These are phyloP conservation scores for Muntiacus muntjak DNA, from an alignment of 2,113 vertebrate genomes.

Conservation along the genomic window DNA sequence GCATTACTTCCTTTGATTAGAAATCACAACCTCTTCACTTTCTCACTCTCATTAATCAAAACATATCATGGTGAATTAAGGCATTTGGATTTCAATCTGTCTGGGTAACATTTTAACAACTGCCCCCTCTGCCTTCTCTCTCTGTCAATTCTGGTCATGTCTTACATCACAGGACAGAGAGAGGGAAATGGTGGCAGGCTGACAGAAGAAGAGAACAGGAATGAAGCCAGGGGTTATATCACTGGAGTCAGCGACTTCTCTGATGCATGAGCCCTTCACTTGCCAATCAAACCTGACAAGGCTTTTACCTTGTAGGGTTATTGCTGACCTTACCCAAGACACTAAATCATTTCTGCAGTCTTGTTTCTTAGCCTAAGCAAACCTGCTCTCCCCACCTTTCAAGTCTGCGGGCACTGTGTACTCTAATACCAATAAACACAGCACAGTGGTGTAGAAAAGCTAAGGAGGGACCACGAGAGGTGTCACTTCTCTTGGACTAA, in stretches of 20 bases:
- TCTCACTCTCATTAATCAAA: constrained; percentile 59
- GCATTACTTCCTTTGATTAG: constrained; percentile 53
- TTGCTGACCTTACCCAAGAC: neutral
- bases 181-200: neutral
- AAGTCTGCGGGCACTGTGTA: neutral
- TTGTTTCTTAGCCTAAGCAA: constrained; percentile 21
- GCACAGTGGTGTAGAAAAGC: neutral
- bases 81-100: constrained; percentile 25
- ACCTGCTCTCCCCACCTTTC: neutral
- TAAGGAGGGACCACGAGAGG: neutral
- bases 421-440: neutral
- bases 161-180: neutral
- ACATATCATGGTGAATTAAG: constrained; percentile 39
- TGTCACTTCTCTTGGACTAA: neutral
- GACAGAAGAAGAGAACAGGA: neutral
- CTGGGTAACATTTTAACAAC: constrained; percentile 58
- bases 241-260: neutral
- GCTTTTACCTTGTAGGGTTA: neutral
- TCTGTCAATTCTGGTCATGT: constrained; percentile 17
- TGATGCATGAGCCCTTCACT: constrained; percentile 3
- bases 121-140: constrained; percentile 20
- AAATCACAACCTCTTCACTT: constrained; percentile 47
- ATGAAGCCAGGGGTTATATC: neutral
- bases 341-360: constrained; percentile 48
- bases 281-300: constrained; percentile 37